Percentiles rank a stretch among this genome's conserved stretches.
phyloP scores from a whole-genome alignment of 2,888 invertebrate genomes.

The Bellardia pandia region DNA sequence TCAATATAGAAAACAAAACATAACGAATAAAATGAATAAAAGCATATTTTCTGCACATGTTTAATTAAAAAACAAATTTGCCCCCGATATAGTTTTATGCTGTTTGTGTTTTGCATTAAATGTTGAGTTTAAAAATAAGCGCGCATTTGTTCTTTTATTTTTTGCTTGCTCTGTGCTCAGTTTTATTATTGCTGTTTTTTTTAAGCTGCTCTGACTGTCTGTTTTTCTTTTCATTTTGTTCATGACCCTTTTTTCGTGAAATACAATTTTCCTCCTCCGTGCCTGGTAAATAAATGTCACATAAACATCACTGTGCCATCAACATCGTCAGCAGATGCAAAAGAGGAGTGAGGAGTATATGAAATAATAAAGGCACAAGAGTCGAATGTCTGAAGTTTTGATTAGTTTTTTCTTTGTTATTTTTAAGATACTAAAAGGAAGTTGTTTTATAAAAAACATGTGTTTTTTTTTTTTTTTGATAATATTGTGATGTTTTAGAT shows the following conservation, averaged over 20 bases:
- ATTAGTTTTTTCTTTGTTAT: conserved; percentile 3
- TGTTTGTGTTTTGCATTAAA: conserved; percentile 46
- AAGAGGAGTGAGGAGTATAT: neutral
- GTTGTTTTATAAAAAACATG: conserved; percentile 1
- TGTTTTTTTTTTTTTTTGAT: too few relatives aligned
- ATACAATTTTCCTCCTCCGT: conserved; percentile 25
- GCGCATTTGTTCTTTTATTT: conserved; percentile 12
- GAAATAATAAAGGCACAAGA: conserved; percentile 1
- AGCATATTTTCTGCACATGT: conserved; percentile 71
- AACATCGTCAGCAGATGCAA: conserved; percentile 12
- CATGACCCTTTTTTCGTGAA: conserved; percentile 64
- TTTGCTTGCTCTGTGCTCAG: conserved; percentile 21
- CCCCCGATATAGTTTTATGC: conserved; percentile 35
- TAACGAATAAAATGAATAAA: neutral
- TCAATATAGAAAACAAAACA: neutral
- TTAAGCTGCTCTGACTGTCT: conserved; percentile 30
- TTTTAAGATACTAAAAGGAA: conserved; percentile 21
- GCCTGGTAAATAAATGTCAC: conserved; percentile 61
- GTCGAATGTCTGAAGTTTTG: neutral
- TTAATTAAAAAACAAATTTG: conserved; percentile 67
- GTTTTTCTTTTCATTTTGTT: conserved; percentile 38
- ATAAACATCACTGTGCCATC: conserved; percentile 53
- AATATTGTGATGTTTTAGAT: too few relatives aligned
- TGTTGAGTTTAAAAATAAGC: conserved; percentile 4
- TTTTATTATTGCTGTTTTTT: conserved; percentile 32